Base-by-base conservation (phyloP, 1,140 invertebrate species). In the Pantala flavescens region DNA sequence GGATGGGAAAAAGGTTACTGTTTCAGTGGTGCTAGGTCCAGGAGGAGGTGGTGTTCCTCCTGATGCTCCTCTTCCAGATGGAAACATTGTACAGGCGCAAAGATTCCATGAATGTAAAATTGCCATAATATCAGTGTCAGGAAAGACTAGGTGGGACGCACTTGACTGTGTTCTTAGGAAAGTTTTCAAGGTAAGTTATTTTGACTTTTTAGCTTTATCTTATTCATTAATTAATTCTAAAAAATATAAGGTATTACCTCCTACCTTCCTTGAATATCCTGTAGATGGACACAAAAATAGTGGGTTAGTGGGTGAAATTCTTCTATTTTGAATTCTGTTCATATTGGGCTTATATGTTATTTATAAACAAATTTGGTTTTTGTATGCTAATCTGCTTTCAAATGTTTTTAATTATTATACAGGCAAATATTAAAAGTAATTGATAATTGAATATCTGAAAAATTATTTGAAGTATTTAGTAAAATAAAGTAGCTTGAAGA, bases 81-180 rank as follows among this genome's bases (percentile, higher is more conserved):
- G 49, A 16, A 63, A 63, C 12, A 63, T 63, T 63, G 49, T 63
- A 19, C 49, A 63, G n/a, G 49, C 49, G 5, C 49, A 63, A 21
- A 16, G 49, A 19, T 63, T 63, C 49, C 77, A 81, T 36, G 84
- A 85, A 78, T 84, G 87, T 73, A 85, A 92, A 7, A 95, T 99
- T 80, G 96, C 96, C 7, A 92, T 88, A 77, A 90, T 97, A 5
- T 92, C 90, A 79, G 93, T 98, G 71, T 94, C 93, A 78, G 91
- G 93, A 43, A 96, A 97, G 82, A 97, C 94, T 0, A 95, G 92
- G 43, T 99, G 97, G 97, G 93, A 95, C 80, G 91, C 94, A 78
- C 84, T 99, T 76, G 97, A 99, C 81, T 92, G 92, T 77, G 90
- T 93, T 75, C 91, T 98, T 71, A 87, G 93, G 79, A 90, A 94